Base-by-base conservation (phyloP, 2,797 vertebrate species). In the Myotis vivesi region DNA sequence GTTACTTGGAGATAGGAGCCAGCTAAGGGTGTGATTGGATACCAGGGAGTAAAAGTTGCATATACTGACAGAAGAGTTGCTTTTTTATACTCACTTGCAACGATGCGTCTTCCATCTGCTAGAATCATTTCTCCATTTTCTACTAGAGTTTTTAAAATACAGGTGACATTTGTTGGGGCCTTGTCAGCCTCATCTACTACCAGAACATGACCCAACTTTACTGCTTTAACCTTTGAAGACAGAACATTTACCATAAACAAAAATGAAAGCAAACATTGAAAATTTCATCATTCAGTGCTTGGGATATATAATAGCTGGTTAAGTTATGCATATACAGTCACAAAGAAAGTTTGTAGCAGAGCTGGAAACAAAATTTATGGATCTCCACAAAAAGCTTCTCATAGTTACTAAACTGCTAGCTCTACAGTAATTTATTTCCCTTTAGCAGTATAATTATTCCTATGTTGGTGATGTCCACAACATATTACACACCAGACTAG, bases 81-180 rank as follows among this genome's bases (percentile, higher is more conserved):
- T 77, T 81, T 91, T 59, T 66, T 44, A 85, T 95, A 98, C 98
- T 98, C 98, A 99, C 99, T 98, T 93, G 99, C 99, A 96, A 99
- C 97, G 95, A 99, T 99, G 95, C 99, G 98, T 85, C 99, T 99
- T 92, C 99, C 99, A 81, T 99, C 99, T 2, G 99, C 99, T 86
- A 99, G 98, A 96, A 99, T 99, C 99, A 99, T 99, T 98, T 99
- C 99, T 49, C 99, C 99, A 66, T 99, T 99, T 98, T 99, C 99
- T 94, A 99, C 99, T 88, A 99, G 98, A 64, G 99, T 99, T 98
- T 99, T 99, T 91, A 99, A 99, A 98, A 99, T 98, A 97, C 99
- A 99, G 93, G 99, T 99, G 95, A 99, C 99, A 83, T 99, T 99
- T 38, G 99, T 99, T 62, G 99, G 99, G 72, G 99, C 99, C 98